A percentile compares a stretch with the other conserved stretches of the same genome.
Conservation (phyloP, 2,113 vertebrate species). For the Trichomycterus rosablanca region DNA sequence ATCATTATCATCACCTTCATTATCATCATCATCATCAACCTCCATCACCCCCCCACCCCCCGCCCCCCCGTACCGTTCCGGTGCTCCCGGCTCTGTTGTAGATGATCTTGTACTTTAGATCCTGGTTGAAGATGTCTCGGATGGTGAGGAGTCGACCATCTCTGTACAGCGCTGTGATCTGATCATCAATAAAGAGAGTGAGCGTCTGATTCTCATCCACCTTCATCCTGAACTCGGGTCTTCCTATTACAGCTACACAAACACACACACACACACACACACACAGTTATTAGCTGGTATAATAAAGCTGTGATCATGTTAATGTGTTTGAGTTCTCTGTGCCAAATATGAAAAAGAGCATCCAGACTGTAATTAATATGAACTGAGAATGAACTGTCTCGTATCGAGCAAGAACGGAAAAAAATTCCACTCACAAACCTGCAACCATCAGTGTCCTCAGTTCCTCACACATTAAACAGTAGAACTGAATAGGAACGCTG, state of each 20-base stretch:
- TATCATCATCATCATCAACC: no score
- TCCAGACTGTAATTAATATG: no score
- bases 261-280: background rate
- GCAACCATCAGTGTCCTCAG: no score
- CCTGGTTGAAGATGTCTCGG: conserved; percentile 70
- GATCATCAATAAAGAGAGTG: conserved; percentile 67
- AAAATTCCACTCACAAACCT: no score
- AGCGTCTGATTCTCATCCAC: conserved; percentile 49
- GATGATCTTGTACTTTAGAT: conserved; percentile 75
- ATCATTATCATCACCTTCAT: background rate
- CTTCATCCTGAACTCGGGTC: conserved; percentile 58
- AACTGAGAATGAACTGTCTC: background rate
- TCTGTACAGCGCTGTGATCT: conserved; percentile 59
- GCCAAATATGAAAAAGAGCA: no score
- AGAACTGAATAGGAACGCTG: no score
- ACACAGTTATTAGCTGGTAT: background rate
- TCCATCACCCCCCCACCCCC: no score
- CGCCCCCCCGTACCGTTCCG: conserved; percentile 78
- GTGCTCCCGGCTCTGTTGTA: conserved; percentile 81
- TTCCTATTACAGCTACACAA: conserved; percentile 76
- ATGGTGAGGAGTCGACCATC: conserved; percentile 64
- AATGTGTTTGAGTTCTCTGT: no score
- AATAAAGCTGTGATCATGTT: no score
- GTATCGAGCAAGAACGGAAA: no score
- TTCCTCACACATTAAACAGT: no score